Base-by-base conservation (phyloP, 2,797 vertebrate genomes). In the Bufotes viridis region DNA sequence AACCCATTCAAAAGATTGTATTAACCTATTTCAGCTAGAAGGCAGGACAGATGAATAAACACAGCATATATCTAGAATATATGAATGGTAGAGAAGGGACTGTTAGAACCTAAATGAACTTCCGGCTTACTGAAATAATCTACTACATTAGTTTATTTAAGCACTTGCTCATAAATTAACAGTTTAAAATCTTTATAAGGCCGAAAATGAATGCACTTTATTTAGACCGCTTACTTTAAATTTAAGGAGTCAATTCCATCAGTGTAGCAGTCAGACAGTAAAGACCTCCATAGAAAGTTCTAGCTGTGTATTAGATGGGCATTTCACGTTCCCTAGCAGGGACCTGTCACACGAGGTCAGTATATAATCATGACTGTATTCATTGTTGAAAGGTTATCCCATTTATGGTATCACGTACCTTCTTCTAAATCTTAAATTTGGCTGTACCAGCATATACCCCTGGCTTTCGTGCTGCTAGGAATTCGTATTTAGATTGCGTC, bases 1-100 rank as follows among this genome's bases (percentile, higher is more conserved):
- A 98, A 90, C 98, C 98, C 84, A 99, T 99, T 91, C 96, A 99
- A 91, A 96, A 96, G 20, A 97, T 99, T 18, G 92, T 99, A 53
- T 91, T 98, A 84, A 98, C 98, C 90, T 99, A 98, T 87, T 93
- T 98, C 90, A 96, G 96, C 93, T 99, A 95, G 86, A 17, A 57
- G 18, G 1, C 22, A 74, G 11, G 13, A 1, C 9, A 20, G 20
- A 26, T 65, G 7, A n/a, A 34, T 34, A 10, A 26, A 72, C 15
- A 14, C 3, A 7, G 14, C 49, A 24, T 65, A 14, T 63, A 34
- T 22, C 18, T 42, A 76, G 26, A 79, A 67, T 70, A 63, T 90
- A 81, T 88, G 90, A 87, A 26, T 67, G 20, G n/a, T 58, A 1
- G 42, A 18, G 53, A 51, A 17, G 51, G 65, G 65, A 80, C 42